phyloP scores from a whole-genome alignment of 1,140 invertebrate genomes.

The Brachionus paranguensis region DNA sequence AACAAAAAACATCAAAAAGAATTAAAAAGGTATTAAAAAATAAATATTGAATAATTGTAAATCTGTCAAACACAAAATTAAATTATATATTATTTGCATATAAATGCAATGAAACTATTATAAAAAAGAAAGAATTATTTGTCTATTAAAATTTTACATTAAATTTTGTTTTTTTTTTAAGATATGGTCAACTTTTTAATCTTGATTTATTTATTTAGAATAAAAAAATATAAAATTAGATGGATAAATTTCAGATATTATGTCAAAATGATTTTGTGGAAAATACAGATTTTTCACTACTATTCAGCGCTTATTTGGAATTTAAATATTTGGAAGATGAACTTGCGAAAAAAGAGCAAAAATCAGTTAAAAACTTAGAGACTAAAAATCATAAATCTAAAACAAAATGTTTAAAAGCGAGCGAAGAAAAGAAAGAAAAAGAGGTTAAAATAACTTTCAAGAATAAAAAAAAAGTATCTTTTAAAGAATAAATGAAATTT shows the following conservation, averaged over 20 bases:
- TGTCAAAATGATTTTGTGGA: neutral
- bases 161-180: too few species aligned
- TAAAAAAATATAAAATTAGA: neutral
- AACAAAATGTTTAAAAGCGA: too few species aligned
- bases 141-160: too few species aligned
- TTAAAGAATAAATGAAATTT: neutral
- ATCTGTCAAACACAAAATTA: neutral
- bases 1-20: too few species aligned
- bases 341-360: neutral
- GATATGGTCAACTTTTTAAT: too few species aligned
- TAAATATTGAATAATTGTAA: neutral
- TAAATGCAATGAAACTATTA: neutral
- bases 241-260: neutral
- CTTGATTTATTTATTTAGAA: neutral
- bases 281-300: neutral
- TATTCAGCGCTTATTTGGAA: neutral
- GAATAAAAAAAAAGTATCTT: neutral
- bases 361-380: neutral
- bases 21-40: neutral
- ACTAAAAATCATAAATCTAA: neutral
- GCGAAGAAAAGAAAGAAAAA: neutral
- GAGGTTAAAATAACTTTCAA: neutral
- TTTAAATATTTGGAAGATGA: neutral
- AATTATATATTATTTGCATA: neutral
- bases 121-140: neutral